Base-by-base conservation (phyloP, 2,113 vertebrate genomes). In the Vireo altiloquus region DNA sequence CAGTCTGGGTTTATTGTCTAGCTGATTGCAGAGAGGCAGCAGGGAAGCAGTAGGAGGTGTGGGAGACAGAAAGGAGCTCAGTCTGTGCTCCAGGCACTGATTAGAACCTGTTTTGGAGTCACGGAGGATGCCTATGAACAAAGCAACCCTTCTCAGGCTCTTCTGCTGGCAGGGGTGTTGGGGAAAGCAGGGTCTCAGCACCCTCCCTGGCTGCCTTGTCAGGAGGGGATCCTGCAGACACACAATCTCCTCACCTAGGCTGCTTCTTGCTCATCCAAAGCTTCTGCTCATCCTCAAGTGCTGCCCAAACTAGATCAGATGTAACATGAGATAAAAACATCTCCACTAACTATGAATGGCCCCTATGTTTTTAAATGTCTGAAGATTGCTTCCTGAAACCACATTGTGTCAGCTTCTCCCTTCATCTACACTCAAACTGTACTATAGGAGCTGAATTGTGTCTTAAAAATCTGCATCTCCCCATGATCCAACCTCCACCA, bases 361-460 rank as follows among this genome's bases (percentile, higher is more conserved):
- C 4, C 30, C 31, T 39, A 2, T 0, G 0, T 3, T 40, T 52
- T 44, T 17, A 27, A 54, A 47, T 5, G 7, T 39, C 53, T 68
- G 21, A 47, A 89, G 27, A 37, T 56, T 49, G 14, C 25, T 61
- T 63, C 35, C 49, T 56, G 71, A 90, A 77, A 49, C 10, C 31
- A 54, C 15, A 40, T 1, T 35, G 22, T 33, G 18, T 28, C 60
- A 46, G 14, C 13, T 64, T 64, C 28, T 56, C 40, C 35, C 12
- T 66, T 69, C 15, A 39, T 37, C n/a, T 25, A 12, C n/a, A 20
- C 30, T 63, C 33, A 25, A 11, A 52, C 8, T 30, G 15, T 13
- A 46, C 6, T 49, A 13, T 1, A 74, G 30, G 19, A 92, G 9
- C 35, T 25, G 22, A 64, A 8, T 2, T 22, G 24, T 64, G 11